These are phyloP conservation scores for Origma solitaria DNA, from an alignment of 2,113 vertebrate genomes.

Conservation along the genomic window DNA sequence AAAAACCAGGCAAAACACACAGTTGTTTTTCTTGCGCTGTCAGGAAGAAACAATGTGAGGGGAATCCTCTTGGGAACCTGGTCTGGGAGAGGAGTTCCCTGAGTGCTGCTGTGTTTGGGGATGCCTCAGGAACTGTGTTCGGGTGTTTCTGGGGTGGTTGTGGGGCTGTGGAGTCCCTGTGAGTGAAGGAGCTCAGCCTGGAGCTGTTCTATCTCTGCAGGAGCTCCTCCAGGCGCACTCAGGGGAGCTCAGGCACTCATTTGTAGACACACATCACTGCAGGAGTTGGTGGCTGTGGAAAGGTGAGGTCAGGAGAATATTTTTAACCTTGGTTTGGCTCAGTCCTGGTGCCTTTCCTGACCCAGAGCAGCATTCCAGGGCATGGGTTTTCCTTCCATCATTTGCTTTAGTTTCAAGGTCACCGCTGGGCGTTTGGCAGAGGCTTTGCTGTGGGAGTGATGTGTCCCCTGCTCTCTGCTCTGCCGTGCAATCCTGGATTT, in stretches of 20 bases:
- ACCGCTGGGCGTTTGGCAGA: background rate
- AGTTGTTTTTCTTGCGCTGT: background rate
- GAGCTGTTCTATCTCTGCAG: background rate
- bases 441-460: background rate
- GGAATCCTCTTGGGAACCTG: background rate
- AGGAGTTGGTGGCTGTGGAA: background rate
- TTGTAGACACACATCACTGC: accelerated
- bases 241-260: background rate
- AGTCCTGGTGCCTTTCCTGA: background rate
- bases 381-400: accelerated
- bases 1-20: background rate
- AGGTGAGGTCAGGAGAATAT: background rate
- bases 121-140: background rate
- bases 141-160: accelerated
- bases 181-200: background rate
- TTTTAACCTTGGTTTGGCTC: background rate
- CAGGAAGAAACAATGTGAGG: background rate
- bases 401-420: background rate
- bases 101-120: background rate
- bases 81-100: background rate
- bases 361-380: background rate
- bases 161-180: background rate
- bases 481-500: background rate
- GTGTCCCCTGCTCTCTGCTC: background rate
- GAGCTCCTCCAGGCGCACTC: accelerated